These are phyloP conservation scores for Dendronephthya gigantea DNA, from an alignment of 64 coral and sea anemone species.

Conservation along the genomic window DNA sequence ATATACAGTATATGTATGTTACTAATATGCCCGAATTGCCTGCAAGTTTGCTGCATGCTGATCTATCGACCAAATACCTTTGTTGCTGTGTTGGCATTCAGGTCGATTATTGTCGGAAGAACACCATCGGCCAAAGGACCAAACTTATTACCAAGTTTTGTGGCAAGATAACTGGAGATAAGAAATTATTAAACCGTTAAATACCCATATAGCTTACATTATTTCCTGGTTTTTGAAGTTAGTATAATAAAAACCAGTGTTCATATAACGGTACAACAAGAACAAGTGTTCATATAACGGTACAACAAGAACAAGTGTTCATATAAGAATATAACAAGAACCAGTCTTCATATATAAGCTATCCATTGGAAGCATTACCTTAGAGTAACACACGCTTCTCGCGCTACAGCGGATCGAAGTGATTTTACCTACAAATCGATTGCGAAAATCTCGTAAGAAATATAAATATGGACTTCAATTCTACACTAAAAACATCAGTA, in stretches of 20 bases:
- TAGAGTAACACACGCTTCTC: constrained; percentile 84
- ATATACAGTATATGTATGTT: too few species aligned
- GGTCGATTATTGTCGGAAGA: constrained; percentile 63
- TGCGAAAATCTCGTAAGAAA: background rate
- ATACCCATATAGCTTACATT: background rate
- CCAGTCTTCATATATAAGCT: too few species aligned
- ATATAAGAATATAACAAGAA: too few species aligned
- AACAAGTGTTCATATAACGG: too few species aligned
- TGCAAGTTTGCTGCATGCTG: too few species aligned
- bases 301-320: too few species aligned
- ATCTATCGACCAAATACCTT: constrained; percentile 55
- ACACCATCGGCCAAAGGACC: constrained; percentile 82
- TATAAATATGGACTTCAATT: background rate
- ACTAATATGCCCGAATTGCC: too few species aligned
- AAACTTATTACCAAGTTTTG: constrained; percentile 70
- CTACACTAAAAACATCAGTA: background rate
- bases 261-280: too few species aligned
- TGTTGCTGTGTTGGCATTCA: constrained; percentile 72
- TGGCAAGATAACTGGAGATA: constrained; percentile 59
- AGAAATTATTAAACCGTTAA: background rate
- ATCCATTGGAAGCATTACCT: constrained; percentile 31
- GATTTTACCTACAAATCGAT: constrained; percentile 66
- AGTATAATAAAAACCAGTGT: too few species aligned
- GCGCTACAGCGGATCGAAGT: constrained; percentile 58
- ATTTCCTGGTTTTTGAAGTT: too few species aligned